A percentile compares a stretch with the other conserved stretches of the same genome.
Conservation (phyloP, 2,113 vertebrate species). For the Hassar affinis region DNA sequence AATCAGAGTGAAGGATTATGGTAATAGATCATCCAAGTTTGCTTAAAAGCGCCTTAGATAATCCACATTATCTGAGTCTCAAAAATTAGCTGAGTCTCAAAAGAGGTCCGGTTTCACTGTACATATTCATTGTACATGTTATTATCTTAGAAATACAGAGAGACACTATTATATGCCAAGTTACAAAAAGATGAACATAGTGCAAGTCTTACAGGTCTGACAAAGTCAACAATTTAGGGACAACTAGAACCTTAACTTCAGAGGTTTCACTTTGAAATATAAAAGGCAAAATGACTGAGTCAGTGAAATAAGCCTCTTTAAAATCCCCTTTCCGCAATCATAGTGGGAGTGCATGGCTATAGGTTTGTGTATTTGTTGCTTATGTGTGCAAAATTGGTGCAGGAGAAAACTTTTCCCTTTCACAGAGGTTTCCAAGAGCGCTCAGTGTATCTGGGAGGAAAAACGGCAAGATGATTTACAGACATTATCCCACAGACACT, state of each 20-base stretch:
- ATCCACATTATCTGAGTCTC: too few relatives aligned
- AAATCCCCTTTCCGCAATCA: background rate
- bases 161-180: too few relatives aligned
- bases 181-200: too few relatives aligned
- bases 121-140: too few relatives aligned
- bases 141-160: too few relatives aligned
- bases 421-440: conserved; percentile 31
- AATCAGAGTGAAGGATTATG: too few relatives aligned
- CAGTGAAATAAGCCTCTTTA: background rate
- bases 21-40: too few relatives aligned
- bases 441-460: conserved; percentile 32
- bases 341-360: background rate
- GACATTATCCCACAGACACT: conserved; percentile 34
- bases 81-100: too few relatives aligned
- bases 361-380: background rate
- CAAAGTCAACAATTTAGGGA: background rate
- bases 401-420: conserved; percentile 16
- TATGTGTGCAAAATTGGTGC: background rate
- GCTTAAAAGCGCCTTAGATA: too few relatives aligned
- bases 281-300: background rate
- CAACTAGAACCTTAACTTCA: background rate
- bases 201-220: background rate
- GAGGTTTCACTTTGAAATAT: background rate
- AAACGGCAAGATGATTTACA: conserved; percentile 37
- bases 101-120: too few relatives aligned